Percentiles rank a stretch among this genome's conserved stretches.
These are phyloP conservation scores for Hypotaenidia okinawae DNA, from an alignment of 2,797 vertebrate genomes.

Conservation along the genomic window DNA sequence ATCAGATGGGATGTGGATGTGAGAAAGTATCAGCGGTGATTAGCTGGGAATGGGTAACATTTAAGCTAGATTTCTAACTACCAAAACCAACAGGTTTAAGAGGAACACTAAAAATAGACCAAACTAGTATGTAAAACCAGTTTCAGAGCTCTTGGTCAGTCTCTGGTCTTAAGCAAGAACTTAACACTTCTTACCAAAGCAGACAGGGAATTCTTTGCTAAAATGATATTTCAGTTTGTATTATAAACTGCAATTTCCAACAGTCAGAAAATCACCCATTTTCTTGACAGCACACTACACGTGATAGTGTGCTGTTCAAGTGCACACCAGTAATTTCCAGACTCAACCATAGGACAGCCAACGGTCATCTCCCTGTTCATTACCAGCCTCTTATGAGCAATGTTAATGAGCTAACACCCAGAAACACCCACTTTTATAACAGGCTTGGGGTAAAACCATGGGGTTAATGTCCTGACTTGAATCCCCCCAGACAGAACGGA, in stretches of 20 bases:
- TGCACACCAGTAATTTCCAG: neutral
- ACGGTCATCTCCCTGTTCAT: fast-evolving
- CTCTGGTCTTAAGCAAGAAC: too few relatives aligned
- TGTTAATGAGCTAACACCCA: fast-evolving
- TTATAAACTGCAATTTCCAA: neutral
- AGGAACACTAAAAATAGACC: neutral
- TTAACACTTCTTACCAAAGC: neutral
- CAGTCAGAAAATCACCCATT: neutral
- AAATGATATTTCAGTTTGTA: fast-evolving
- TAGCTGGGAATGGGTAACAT: neutral
- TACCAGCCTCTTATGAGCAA: neutral
- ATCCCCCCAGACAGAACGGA: neutral
- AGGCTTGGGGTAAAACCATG: fast-evolving
- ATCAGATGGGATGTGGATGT: fast-evolving
- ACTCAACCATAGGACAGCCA: neutral
- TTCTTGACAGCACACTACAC: fast-evolving
- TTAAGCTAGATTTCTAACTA: neutral
- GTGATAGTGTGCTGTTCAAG: neutral
- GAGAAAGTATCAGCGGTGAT: too few relatives aligned
- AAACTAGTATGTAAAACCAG: neutral
- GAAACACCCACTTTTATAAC: neutral
- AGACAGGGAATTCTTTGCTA: neutral
- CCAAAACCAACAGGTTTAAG: neutral
- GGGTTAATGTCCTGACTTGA: neutral
- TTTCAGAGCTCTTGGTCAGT: neutral